Conservation (phyloP, 2,113 vertebrate species). For the Dipodomys merriami region DNA sequence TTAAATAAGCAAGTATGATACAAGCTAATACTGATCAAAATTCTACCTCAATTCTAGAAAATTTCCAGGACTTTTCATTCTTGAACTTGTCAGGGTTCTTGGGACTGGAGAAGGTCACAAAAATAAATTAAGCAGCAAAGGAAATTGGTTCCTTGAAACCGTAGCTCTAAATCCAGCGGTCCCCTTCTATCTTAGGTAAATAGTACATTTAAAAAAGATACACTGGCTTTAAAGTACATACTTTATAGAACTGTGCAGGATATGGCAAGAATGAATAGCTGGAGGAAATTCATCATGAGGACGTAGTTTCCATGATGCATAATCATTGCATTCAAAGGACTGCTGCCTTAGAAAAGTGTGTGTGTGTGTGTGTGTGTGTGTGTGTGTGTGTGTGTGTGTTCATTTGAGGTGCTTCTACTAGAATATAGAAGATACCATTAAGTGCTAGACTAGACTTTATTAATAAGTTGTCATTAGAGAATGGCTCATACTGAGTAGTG, state of each 20-base stretch:
- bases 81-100: background rate
- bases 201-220: constrained; percentile 9
- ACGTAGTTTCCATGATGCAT: constrained; percentile 7
- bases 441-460: background rate
- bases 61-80: background rate
- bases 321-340: constrained; percentile 37
- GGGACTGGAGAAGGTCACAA: background rate
- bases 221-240: constrained; percentile 31
- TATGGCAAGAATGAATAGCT: constrained; percentile 34
- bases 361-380: too few relatives aligned
- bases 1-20: background rate
- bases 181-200: constrained; percentile 5
- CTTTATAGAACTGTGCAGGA: constrained; percentile 33
- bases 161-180: background rate
- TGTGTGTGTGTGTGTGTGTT: background rate
- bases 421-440: background rate
- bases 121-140: background rate
- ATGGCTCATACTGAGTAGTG: background rate
- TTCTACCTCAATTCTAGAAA: background rate
- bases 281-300: constrained; percentile 41
- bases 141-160: constrained; percentile 14
- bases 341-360: background rate
- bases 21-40: background rate
- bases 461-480: background rate
- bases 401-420: background rate